Conservation (phyloP, 1,140 invertebrate species). For the Lerema accius region DNA sequence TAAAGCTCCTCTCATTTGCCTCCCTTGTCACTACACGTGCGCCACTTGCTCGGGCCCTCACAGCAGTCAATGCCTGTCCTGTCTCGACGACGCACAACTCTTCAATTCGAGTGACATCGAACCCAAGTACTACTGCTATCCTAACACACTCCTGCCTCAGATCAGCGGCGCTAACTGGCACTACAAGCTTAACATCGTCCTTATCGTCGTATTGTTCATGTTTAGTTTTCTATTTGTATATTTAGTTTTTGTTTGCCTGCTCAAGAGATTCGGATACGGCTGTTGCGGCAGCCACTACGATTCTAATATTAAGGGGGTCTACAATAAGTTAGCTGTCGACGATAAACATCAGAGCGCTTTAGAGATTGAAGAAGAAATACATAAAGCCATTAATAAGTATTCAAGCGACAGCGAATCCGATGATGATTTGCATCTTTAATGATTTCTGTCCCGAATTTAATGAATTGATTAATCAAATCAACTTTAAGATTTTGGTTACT, state of each 20-base stretch:
- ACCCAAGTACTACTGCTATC: slow-evolving; percentile 67
- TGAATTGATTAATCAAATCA: slow-evolving; percentile 44
- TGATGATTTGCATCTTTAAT: slow-evolving; percentile 65
- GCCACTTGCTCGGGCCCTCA: slow-evolving; percentile 67
- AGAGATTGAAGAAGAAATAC: slow-evolving; percentile 74
- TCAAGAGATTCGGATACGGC: slow-evolving; percentile 46
- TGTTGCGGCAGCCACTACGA: slow-evolving; percentile 58
- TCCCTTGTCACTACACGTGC: slow-evolving; percentile 74
- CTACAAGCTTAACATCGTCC: slow-evolving; percentile 59
- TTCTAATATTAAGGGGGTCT: slow-evolving; percentile 63
- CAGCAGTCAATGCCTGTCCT: slow-evolving; percentile 66
- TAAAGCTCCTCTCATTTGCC: slow-evolving; percentile 60
- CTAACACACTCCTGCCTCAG: slow-evolving; percentile 62
- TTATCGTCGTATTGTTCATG: slow-evolving; percentile 52
- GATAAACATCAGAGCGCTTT: slow-evolving; percentile 70
- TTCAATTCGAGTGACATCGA: slow-evolving; percentile 60
- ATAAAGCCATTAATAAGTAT: slow-evolving; percentile 64
- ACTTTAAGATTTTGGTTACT: slow-evolving; percentile 20
- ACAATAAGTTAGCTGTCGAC: slow-evolving; percentile 69
- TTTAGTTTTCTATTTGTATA: slow-evolving; percentile 52
- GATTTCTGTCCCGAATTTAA: slow-evolving; percentile 63
- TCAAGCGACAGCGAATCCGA: slow-evolving; percentile 72
- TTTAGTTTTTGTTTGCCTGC: slow-evolving; percentile 49
- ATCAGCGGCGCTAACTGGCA: slow-evolving; percentile 64
- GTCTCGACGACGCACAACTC: slow-evolving; percentile 67